These are phyloP conservation scores for Drosophila algonquin DNA, from an alignment of 2,888 invertebrate species.

Conservation along the genomic window DNA sequence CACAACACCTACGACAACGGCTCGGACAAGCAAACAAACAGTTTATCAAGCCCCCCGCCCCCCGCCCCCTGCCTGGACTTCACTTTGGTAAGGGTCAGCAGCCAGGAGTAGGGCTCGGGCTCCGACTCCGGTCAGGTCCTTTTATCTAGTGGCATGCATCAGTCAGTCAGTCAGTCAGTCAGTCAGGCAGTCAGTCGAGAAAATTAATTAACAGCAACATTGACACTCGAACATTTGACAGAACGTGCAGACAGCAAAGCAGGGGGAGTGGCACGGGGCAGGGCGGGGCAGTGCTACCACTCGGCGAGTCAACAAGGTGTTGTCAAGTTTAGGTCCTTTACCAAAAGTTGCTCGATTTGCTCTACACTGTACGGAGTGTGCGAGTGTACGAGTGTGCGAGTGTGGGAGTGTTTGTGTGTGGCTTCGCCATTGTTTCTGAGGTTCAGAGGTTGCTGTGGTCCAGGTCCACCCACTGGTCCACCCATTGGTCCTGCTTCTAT, in stretches of 20 bases:
- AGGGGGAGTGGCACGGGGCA: background rate
- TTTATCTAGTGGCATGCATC: slow-evolving; percentile 74
- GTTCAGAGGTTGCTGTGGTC: slow-evolving; percentile 35
- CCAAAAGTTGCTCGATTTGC: slow-evolving; percentile 49
- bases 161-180: slow-evolving; percentile 3
- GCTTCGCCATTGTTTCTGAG: slow-evolving; percentile 40
- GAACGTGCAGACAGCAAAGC: slow-evolving; percentile 53
- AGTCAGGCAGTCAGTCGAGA: slow-evolving; percentile 64
- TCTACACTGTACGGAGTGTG: background rate
- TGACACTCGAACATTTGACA: slow-evolving; percentile 77
- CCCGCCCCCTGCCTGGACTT: slow-evolving; percentile 16
- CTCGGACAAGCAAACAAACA: slow-evolving; percentile 47
- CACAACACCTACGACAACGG: slow-evolving; percentile 36
- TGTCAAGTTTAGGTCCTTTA: slow-evolving; percentile 52
- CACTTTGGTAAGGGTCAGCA: slow-evolving; percentile 47
- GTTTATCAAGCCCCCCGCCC: slow-evolving; percentile 54
- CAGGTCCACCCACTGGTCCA: slow-evolving; percentile 1
- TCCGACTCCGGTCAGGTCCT: slow-evolving; percentile 8
- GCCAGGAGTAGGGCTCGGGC: slow-evolving; percentile 16
- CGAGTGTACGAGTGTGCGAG: too few species aligned
- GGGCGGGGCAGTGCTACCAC: slow-evolving; percentile 32
- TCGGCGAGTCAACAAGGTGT: slow-evolving; percentile 72
- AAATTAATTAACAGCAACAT: slow-evolving; percentile 80
- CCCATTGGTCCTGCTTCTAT: background rate
- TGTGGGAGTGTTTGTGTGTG: slow-evolving; percentile 35